Conservation (phyloP, 2,113 vertebrate genomes). For the human (Homo sapiens) region DNA sequence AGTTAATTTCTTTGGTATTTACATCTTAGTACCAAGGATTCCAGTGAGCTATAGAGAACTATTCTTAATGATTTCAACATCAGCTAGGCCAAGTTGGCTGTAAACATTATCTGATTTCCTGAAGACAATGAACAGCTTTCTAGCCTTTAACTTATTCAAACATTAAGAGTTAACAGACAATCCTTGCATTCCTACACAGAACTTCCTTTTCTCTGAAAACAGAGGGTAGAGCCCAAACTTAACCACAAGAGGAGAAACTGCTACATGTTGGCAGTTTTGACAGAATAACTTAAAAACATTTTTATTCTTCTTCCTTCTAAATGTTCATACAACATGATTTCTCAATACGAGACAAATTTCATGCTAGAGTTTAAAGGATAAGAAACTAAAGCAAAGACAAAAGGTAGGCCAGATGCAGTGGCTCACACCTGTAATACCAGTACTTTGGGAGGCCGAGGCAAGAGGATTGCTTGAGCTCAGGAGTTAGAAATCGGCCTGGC, state of each 20-base stretch:
- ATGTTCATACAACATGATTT: constrained; percentile 21
- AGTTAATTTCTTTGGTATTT: constrained; percentile 59
- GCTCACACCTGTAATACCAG: too few relatives aligned
- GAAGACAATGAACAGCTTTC: constrained; percentile 28
- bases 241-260: constrained; percentile 74
- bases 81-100: not conserved
- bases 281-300: constrained; percentile 32
- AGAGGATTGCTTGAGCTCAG: too few relatives aligned
- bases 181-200: constrained; percentile 55
- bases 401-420: not conserved
- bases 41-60: constrained; percentile 42
- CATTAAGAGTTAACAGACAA: constrained; percentile 48
- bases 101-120: constrained; percentile 67
- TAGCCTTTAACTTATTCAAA: constrained; percentile 53
- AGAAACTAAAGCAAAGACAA: constrained; percentile 55
- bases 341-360: constrained; percentile 23
- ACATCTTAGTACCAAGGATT: constrained; percentile 52
- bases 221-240: constrained; percentile 51
- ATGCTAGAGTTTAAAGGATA: not conserved
- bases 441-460: too few relatives aligned
- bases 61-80: constrained; percentile 54
- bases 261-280: constrained; percentile 45
- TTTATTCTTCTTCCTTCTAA: constrained; percentile 50
- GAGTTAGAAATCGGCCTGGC: too few relatives aligned
- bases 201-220: constrained; percentile 78